Evolutionary conservation across 2,888 invertebrate genomes (phyloP).

Genomic region (Meandrusa payeni): DNA sequence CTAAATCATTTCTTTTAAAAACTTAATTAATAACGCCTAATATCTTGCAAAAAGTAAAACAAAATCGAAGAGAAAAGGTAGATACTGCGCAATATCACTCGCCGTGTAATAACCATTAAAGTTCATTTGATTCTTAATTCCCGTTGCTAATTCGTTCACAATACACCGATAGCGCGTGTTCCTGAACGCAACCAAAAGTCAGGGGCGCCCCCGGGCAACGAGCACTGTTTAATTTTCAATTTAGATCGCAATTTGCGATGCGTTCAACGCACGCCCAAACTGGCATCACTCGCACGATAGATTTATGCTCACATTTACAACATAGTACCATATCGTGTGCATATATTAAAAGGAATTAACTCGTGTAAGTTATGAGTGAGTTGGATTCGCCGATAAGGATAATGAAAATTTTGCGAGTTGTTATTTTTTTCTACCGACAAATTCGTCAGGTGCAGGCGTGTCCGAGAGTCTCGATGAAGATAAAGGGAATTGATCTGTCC

Average conservation of each 20-base stretch:
- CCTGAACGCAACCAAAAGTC: constrained; percentile 30
- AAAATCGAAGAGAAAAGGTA: background rate
- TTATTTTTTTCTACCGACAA: constrained; percentile 48
- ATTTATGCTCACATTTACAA: constrained; percentile 63
- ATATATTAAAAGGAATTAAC: constrained; percentile 77
- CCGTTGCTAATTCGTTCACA: constrained; percentile 23
- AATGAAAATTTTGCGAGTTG: constrained; percentile 66
- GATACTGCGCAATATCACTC: background rate
- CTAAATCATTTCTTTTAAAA: no score
- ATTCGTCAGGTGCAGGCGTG: constrained; percentile 55
- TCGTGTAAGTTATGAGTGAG: constrained; percentile 62
- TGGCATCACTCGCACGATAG: constrained; percentile 70
- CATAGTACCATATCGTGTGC: constrained; percentile 40
- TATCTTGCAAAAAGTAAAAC: no score
- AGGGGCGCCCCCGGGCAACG: constrained; percentile 38
- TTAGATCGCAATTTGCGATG: constrained; percentile 82
- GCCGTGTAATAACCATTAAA: constrained; percentile 14
- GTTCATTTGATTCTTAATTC: constrained; percentile 20
- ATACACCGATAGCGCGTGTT: constrained; percentile 10
- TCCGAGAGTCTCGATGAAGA: constrained; percentile 33
- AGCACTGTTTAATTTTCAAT: constrained; percentile 81
- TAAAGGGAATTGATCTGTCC: constrained; percentile 66
- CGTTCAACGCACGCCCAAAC: constrained; percentile 69
- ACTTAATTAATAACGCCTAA: no score
- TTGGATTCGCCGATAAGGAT: constrained; percentile 61